phyloP scores from a whole-genome alignment of 2,797 vertebrate genomes.

The Enteromius thamalakanensis region DNA sequence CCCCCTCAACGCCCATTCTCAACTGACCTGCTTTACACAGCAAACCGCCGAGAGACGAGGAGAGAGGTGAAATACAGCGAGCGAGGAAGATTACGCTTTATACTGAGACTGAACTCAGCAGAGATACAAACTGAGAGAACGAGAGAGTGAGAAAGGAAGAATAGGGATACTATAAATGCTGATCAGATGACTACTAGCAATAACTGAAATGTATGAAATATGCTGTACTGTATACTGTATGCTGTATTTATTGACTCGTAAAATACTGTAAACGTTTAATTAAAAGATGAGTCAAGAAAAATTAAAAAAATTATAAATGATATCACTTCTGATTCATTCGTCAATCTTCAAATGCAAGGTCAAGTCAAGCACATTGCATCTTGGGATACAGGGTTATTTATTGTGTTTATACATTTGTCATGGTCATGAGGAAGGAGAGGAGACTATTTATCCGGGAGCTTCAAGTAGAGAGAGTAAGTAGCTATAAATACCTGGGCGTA shows the following conservation, averaged over 20 bases:
- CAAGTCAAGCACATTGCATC: not conserved
- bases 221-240: not conserved
- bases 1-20: constrained; percentile 53
- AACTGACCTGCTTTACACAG: constrained; percentile 57
- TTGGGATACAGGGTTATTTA: not conserved
- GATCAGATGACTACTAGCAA: constrained; percentile 54
- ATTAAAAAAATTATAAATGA: not conserved
- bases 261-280: not conserved
- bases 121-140: constrained; percentile 50
- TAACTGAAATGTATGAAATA: not conserved
- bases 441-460: not conserved
- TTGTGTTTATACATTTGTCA: not conserved
- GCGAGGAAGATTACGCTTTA: constrained; percentile 59
- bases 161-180: constrained; percentile 60
- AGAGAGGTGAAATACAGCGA: constrained; percentile 25
- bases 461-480: not conserved
- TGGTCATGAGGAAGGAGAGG: not conserved
- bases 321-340: not conserved
- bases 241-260: not conserved
- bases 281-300: not conserved
- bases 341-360: not conserved
- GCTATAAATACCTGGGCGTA: not conserved
- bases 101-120: constrained; percentile 34
- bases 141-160: constrained; percentile 6
- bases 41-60: constrained; percentile 33